A percentile compares a stretch with the other conserved stretches of the same genome.
These are phyloP conservation scores for Scleropages formosus DNA, from an alignment of 2,797 vertebrate species.

Conservation along the genomic window DNA sequence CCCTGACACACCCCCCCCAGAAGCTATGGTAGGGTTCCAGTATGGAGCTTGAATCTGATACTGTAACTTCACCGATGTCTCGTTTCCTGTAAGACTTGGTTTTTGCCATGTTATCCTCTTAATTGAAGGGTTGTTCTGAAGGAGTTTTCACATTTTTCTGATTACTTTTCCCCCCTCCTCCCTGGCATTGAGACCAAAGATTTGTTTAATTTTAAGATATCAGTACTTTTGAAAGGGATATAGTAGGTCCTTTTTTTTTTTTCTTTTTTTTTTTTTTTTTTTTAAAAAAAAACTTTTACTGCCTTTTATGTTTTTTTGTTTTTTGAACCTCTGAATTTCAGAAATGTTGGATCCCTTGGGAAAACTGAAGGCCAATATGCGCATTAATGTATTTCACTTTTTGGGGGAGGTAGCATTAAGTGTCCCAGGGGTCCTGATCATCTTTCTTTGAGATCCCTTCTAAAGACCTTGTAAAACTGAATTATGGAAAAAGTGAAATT, in stretches of 20 bases:
- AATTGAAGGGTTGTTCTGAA: constrained; percentile 36
- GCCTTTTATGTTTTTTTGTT: constrained; percentile 20
- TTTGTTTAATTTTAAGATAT: constrained; percentile 51
- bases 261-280: constrained; percentile 26
- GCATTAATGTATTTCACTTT: constrained; percentile 50
- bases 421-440: too few species aligned
- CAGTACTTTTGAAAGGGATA: constrained; percentile 40
- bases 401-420: too few species aligned
- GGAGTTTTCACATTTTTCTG: constrained; percentile 37
- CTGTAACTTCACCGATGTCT: constrained; percentile 54
- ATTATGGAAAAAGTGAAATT: too few species aligned
- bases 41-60: constrained; percentile 43
- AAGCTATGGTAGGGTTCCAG: neutral
- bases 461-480: too few species aligned
- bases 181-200: constrained; percentile 69
- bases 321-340: constrained; percentile 22
- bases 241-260: constrained; percentile 32
- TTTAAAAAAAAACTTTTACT: too few species aligned
- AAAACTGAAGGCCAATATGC: too few species aligned
- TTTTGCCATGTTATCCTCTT: constrained; percentile 25
- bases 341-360: neutral
- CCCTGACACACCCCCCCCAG: too few species aligned
- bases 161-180: constrained; percentile 29
- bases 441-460: too few species aligned
- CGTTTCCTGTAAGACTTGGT: constrained; percentile 40